Evolutionary conservation across 92 coral and sea anemone genomes (phyloP), one percentile per base, ranked within the genome.

Genomic region (Palythoa heliodiscus): DNA sequence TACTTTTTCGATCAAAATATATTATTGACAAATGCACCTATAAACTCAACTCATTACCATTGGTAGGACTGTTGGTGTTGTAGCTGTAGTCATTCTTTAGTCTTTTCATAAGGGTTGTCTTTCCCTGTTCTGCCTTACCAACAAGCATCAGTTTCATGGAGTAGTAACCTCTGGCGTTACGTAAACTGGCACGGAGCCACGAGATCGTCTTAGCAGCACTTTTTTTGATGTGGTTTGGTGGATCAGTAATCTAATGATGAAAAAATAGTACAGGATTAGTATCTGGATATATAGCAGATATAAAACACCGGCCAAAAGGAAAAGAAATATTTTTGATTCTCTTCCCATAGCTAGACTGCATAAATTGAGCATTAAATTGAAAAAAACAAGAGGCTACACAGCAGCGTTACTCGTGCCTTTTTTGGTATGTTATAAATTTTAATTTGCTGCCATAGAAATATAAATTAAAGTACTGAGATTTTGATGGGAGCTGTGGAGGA

Each of bases 81-180:
- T 91, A 96, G 23, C 67, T 89, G 85, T 89, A 92, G 84, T 96
- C 97, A 15, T 54, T 61, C 92, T 74, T 91, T 77, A 96, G 91
- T 15, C 99, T 89, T 70, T 95, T 95, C 93, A 94, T 95, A 78
- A 96, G 74, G 8, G 99, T 96, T 35, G 99, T 96, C 89, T 96
- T 96, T 24, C 99, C 99, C 25, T 96, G 99, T 5, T 88, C 95
- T 20, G 95, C 99, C 61, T 88, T 89, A 9, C 99, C 99, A 43
- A 96, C 98, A 82, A 96, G 83, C 98, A 96, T 94, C 83, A 96
- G 89, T 86, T 96, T 96, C 93, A 96, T 92, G 15, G 95, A 91
- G 87, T 95, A 96, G 78, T 91, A 96, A 0, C 92, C 94, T 69
- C 73, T 87, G 19, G 97, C 91, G 35, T 89, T 85, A 52, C 99